A percentile compares a stretch with the other conserved stretches of the same genome.
Evolutionary conservation across 2,113 vertebrate genomes (phyloP).

Genomic region (Orthonyx spaldingii): DNA sequence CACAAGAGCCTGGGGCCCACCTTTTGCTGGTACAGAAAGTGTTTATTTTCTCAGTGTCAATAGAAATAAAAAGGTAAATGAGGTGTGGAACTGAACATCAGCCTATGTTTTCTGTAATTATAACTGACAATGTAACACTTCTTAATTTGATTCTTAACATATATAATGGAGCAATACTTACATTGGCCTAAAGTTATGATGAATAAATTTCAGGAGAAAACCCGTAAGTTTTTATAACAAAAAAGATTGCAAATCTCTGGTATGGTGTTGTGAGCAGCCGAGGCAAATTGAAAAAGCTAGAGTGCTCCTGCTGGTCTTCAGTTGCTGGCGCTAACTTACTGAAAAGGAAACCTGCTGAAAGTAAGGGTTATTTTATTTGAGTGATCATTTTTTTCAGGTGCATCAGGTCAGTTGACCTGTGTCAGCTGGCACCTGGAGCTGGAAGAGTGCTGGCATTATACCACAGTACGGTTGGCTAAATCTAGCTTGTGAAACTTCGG

Average conservation of each 20-base stretch:
- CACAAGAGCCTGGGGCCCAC: conserved; percentile 91
- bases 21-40: conserved; percentile 85
- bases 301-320: background rate
- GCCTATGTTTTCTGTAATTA: background rate
- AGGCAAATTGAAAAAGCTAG: background rate
- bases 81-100: background rate
- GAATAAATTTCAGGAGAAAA: background rate
- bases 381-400: background rate
- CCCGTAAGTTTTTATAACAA: background rate
- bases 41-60: conserved; percentile 94
- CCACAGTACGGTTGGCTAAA: background rate
- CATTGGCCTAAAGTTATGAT: background rate
- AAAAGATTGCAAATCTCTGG: background rate
- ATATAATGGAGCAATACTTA: background rate
- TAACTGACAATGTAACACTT: background rate
- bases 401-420: background rate
- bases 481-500: background rate
- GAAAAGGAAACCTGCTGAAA: background rate
- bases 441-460: background rate
- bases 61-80: conserved; percentile 90
- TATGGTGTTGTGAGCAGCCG: background rate
- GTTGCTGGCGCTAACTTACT: background rate
- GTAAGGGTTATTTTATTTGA: background rate
- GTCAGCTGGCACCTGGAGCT: background rate
- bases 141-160: background rate